Evolutionary conservation across 1,140 invertebrate species (phyloP), one percentile per base, ranked within the genome.

Genomic region (Homalodisca vitripennis): DNA sequence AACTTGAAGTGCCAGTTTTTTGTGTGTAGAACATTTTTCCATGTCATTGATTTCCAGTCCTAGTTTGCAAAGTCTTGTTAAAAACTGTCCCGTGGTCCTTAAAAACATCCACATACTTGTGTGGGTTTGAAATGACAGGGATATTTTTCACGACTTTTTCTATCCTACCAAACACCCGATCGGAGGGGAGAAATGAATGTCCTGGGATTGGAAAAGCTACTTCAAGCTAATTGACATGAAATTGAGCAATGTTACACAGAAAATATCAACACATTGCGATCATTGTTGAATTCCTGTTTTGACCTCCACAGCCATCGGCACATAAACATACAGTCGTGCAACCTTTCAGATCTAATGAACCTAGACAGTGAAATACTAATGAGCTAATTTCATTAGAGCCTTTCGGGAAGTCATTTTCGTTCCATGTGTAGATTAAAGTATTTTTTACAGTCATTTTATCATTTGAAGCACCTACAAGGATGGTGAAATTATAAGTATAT

Each of bases 151-250:
- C 51, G 47, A 30, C 46, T 71, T 74, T 76, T 72, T 78, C 76
- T 68, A 73, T 75, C 32, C 65, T 30, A 10, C 65, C 77, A 72
- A 78, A 79, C 1, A 79, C 76, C 62, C 76, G 51, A 70, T 77
- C 75, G 12, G 75, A 62, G 55, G 76, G 73, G 29, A 78, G 64
- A 73, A 73, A 77, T n/a, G 73, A 75, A 57, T 78, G 75, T 14
- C 74, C 74, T 20, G 51, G 30, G 22, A 77, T 70, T 27, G 74
- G 74, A 66, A 74, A 75, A n/a, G 72, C n/a, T 26, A 74, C 14
- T 66, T 72, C 76, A 20, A 78, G 31, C 66, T 57, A 20, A 48
- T 73, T 63, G 0, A 76, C 26, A 65, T 74, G 32, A 20, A 30
- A 1, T n/a, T 73, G 68, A n/a, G 74, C 72, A 41, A 41, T 41